Percentiles rank a stretch among this genome's conserved stretches.
These are phyloP conservation scores for Drosophila persimilis DNA, from an alignment of 1,140 invertebrate genomes.

Conservation along the genomic window DNA sequence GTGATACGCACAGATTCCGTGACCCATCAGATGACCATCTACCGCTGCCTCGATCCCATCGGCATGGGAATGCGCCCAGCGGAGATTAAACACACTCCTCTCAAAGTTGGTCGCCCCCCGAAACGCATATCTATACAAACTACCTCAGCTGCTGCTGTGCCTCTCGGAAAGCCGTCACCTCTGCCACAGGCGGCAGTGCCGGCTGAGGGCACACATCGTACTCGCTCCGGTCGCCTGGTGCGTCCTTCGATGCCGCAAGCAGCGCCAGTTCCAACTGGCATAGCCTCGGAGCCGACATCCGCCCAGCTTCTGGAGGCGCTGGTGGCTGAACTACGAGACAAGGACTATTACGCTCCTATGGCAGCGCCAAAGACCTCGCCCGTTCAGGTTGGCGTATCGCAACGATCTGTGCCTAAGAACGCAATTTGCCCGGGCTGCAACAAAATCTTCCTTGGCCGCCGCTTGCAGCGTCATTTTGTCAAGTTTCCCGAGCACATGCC, in stretches of 20 bases:
- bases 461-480: constrained; percentile 72
- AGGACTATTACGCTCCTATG: constrained; percentile 53
- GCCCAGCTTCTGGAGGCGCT: constrained; percentile 36
- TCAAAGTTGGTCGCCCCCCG: constrained; percentile 26
- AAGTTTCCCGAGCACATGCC: constrained; percentile 76
- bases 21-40: constrained; percentile 73
- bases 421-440: constrained; percentile 73
- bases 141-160: neutral
- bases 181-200: constrained; percentile 5
- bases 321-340: constrained; percentile 57
- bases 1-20: constrained; percentile 57
- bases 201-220: constrained; percentile 33
- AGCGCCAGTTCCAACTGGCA: neutral
- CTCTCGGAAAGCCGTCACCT: neutral
- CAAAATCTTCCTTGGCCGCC: constrained; percentile 76
- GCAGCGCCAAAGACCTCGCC: constrained; percentile 8
- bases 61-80: constrained; percentile 56
- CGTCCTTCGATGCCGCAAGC: constrained; percentile 46
- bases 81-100: neutral
- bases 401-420: constrained; percentile 59
- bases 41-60: constrained; percentile 66
- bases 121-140: constrained; percentile 21
- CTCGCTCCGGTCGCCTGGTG: constrained; percentile 58
- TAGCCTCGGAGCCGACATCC: constrained; percentile 25
- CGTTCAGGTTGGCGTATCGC: neutral